A percentile compares a stretch with the other conserved stretches of the same genome.
Evolutionary conservation across 2,888 invertebrate species (phyloP).

Genomic region (Drosophila dives): DNA sequence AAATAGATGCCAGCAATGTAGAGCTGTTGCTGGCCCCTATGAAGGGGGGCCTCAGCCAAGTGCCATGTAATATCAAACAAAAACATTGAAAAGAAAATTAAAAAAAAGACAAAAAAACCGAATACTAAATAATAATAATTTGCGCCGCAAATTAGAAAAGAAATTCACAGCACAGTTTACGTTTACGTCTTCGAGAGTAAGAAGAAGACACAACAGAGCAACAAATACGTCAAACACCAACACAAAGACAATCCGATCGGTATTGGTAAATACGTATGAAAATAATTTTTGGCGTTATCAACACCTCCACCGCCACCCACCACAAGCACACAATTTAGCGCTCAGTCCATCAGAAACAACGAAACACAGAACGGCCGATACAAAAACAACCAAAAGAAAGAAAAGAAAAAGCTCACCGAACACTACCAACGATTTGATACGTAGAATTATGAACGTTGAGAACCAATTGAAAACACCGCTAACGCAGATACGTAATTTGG

Average conservation of each 20-base stretch:
- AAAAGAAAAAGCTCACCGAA: conserved; percentile 42
- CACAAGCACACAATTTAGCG: conserved; percentile 40
- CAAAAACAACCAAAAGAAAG: conserved; percentile 25
- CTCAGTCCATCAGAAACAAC: conserved; percentile 36
- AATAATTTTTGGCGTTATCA: conserved; percentile 58
- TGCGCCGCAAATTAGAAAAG: conserved; percentile 62
- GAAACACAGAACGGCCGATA: conserved; percentile 25
- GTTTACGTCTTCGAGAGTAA: conserved; percentile 33
- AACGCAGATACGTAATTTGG: conserved; percentile 99
- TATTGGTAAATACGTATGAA: conserved; percentile 49
- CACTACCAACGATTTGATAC: conserved; percentile 63
- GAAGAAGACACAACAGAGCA: conserved; percentile 48
- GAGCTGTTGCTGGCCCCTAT: conserved; percentile 68
- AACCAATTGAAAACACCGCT: conserved; percentile 99
- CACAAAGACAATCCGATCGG: conserved; percentile 38
- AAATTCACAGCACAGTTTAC: conserved; percentile 38
- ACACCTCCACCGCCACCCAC: conserved; percentile 49
- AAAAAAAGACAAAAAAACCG: conserved; percentile 7
- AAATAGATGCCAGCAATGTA: conserved; percentile 69
- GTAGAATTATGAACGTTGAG: conserved; percentile 99
- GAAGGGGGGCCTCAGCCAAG: conserved; percentile 64
- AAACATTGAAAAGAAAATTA: conserved; percentile 18
- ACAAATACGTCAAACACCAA: conserved; percentile 62
- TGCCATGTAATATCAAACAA: conserved; percentile 46
- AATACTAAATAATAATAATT: conserved; percentile 51